Percentiles rank a stretch among this genome's conserved stretches.
Evolutionary conservation across 2,113 vertebrate genomes (phyloP).

Genomic region (Marcusenius ussheri): DNA sequence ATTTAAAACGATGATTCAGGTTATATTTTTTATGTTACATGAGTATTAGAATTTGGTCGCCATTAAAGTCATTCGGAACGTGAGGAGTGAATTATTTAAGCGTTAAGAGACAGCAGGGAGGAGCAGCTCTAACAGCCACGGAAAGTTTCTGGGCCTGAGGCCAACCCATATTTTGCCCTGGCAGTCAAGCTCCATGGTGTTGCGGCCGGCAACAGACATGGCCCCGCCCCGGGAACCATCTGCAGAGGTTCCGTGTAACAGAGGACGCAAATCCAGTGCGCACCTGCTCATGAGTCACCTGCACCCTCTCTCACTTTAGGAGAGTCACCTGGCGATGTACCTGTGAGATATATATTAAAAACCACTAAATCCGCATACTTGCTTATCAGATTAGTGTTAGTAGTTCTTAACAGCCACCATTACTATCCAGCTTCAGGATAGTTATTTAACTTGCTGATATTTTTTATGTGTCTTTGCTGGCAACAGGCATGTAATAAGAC

Average conservation of each 20-base stretch:
- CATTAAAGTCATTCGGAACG: not conserved
- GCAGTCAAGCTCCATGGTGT: constrained; percentile 17
- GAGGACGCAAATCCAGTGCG: not conserved
- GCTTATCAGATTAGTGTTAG: not conserved
- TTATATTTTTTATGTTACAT: not conserved
- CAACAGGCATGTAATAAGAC: not conserved
- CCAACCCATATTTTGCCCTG: constrained; percentile 21
- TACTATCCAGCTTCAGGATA: constrained; percentile 7
- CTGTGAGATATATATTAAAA: constrained; percentile 18
- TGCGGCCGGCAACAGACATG: not conserved
- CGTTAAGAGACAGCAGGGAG: constrained; percentile 11
- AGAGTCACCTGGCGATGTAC: not conserved
- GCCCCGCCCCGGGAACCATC: not conserved
- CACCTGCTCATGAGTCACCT: constrained; percentile 4
- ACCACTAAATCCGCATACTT: not conserved
- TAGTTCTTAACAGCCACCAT: constrained; percentile 5
- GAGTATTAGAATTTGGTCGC: not conserved
- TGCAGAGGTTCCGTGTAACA: not conserved
- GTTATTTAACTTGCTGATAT: not conserved
- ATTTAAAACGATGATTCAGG: not conserved
- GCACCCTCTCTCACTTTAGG: not conserved
- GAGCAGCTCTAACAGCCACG: constrained; percentile 16
- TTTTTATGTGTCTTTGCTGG: not conserved
- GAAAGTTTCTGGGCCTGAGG: constrained; percentile 18
- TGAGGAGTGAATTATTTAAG: constrained; percentile 19